Percentiles rank a stretch among this genome's conserved stretches.
Evolutionary conservation across 2,113 vertebrate species (phyloP).

Genomic region (Pangasianodon gigas): DNA sequence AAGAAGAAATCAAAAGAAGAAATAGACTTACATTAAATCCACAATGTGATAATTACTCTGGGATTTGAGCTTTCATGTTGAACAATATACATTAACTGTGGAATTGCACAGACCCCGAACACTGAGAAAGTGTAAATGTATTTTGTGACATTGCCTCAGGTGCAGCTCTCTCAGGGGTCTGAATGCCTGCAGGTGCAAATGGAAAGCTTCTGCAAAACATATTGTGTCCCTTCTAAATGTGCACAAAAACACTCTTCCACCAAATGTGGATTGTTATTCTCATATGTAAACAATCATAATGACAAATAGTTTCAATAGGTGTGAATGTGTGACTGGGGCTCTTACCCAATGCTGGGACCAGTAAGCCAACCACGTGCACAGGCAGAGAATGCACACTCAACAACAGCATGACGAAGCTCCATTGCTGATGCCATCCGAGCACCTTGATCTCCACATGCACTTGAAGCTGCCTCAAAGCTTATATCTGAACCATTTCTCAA

Average conservation of each 20-base stretch:
- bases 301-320: background rate
- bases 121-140: slow-evolving; percentile 43
- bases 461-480: slow-evolving; percentile 74
- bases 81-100: background rate
- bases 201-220: slow-evolving; percentile 39
- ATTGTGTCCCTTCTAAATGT: slow-evolving; percentile 18
- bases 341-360: slow-evolving; percentile 84
- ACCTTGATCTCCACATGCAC: slow-evolving; percentile 74
- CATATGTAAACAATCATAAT: slow-evolving; percentile 18
- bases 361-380: slow-evolving; percentile 88
- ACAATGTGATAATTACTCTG: slow-evolving; percentile 48
- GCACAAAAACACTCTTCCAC: background rate
- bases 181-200: slow-evolving; percentile 48
- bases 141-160: slow-evolving; percentile 34
- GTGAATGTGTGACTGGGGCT: slow-evolving; percentile 10
- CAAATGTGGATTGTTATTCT: slow-evolving; percentile 3
- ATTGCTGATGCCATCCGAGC: slow-evolving; percentile 82
- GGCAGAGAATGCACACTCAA: slow-evolving; percentile 79
- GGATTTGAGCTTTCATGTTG: slow-evolving; percentile 32
- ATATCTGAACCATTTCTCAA: slow-evolving; percentile 75
- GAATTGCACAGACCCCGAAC: slow-evolving; percentile 24
- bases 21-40: slow-evolving; percentile 10
- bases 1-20: background rate
- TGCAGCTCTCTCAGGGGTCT: slow-evolving; percentile 31
- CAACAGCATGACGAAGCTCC: slow-evolving; percentile 81